These are phyloP conservation scores for Camponotus pennsylvanicus DNA, from an alignment of 1,140 invertebrate species.

Conservation along the genomic window DNA sequence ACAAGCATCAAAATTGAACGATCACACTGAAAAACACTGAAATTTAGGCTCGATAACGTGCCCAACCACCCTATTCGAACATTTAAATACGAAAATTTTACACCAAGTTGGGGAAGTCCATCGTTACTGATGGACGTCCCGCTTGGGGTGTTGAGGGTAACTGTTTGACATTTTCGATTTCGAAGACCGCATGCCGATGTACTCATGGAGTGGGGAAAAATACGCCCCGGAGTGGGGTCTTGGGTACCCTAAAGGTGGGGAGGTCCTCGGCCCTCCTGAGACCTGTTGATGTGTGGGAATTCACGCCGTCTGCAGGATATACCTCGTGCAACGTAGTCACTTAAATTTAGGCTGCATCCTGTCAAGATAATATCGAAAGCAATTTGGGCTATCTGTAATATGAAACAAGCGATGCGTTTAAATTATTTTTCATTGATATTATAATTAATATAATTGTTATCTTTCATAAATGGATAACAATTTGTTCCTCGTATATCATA, in stretches of 20 bases:
- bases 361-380: conserved; percentile 48
- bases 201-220: conserved; percentile 80
- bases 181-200: conserved; percentile 86
- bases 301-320: conserved; percentile 78
- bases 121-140: conserved; percentile 49
- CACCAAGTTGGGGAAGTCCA: conserved; percentile 33
- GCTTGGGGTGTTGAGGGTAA: conserved; percentile 81
- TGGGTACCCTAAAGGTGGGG: conserved; percentile 75
- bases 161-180: conserved; percentile 87
- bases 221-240: conserved; percentile 74
- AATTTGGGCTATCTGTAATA: conserved; percentile 15
- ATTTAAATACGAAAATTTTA: neutral
- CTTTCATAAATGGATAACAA: neutral
- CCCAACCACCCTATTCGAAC: too few relatives aligned
- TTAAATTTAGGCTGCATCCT: conserved; percentile 66
- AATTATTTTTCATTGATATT: conserved; percentile 24
- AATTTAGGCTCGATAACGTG: neutral
- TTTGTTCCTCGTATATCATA: neutral
- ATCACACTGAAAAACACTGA: conserved; percentile 1
- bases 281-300: conserved; percentile 87
- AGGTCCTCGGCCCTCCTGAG: conserved; percentile 78
- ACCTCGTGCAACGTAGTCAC: conserved; percentile 50
- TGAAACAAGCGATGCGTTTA: neutral
- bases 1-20: neutral
- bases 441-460: neutral